Evolutionary conservation across 2,888 invertebrate species (phyloP).

Genomic region (Lycaena phlaeas): DNA sequence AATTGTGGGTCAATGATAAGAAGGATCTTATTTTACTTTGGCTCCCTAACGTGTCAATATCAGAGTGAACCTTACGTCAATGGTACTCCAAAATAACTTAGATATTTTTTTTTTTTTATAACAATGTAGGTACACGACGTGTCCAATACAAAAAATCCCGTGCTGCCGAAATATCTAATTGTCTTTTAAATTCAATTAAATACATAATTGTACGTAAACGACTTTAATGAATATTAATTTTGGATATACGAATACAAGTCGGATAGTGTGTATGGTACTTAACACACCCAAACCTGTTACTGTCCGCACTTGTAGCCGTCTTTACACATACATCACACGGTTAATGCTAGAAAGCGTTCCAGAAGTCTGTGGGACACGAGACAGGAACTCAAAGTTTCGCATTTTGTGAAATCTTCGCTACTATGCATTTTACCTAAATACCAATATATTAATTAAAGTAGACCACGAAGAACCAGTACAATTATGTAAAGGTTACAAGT

Average conservation of each 20-base stretch:
- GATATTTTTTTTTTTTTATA: no score
- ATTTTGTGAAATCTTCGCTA: conserved; percentile 12
- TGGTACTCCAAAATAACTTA: no score
- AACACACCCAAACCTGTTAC: background rate
- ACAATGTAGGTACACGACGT: no score
- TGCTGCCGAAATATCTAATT: no score
- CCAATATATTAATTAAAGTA: background rate
- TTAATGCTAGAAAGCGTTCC: conserved; percentile 55
- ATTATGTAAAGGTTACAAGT: conserved; percentile 1
- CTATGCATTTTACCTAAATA: conserved; percentile 11
- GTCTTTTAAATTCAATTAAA: no score
- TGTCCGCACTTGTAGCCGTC: background rate
- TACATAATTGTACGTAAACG: no score
- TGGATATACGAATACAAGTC: no score
- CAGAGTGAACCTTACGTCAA: no score
- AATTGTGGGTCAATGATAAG: conserved; percentile 7
- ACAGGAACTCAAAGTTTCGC: conserved; percentile 21
- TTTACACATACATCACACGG: conserved; percentile 18
- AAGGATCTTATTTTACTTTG: no score
- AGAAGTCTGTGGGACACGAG: conserved; percentile 35
- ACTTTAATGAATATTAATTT: no score
- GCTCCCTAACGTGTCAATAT: no score
- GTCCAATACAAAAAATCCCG: no score
- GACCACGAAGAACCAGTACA: conserved; percentile 1
- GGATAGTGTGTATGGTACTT: background rate